These are phyloP conservation scores for Ciona savignyi DNA, from an alignment of 23 tunicate species.

Conservation along the genomic window DNA sequence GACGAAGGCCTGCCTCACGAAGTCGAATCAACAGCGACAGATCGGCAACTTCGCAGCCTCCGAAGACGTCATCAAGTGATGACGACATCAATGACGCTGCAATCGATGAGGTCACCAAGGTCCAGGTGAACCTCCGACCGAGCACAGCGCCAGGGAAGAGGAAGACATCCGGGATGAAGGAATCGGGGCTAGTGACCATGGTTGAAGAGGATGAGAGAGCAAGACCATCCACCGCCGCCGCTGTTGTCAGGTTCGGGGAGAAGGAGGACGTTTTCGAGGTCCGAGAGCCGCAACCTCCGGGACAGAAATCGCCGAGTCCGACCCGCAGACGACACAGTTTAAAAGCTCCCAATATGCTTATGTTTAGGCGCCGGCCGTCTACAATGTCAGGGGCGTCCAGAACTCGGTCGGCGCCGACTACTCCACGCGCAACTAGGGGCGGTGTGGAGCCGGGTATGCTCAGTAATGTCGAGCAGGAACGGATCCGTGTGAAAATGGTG, in stretches of 20 bases:
- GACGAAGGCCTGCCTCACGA: conserved; percentile 11
- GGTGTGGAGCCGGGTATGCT: conserved; percentile 26
- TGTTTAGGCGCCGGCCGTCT: conserved; percentile 27
- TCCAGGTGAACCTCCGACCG: conserved; percentile 60
- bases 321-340: conserved; percentile 20
- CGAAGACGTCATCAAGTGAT: conserved; percentile 9
- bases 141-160: conserved; percentile 65
- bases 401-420: neutral
- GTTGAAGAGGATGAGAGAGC: neutral
- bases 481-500: conserved; percentile 49
- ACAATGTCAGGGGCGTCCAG: neutral
- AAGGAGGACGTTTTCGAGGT: neutral
- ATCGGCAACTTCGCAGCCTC: conserved; percentile 1
- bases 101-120: conserved; percentile 35
- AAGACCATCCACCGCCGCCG: conserved; percentile 43
- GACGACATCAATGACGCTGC: conserved; percentile 19
- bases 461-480: conserved; percentile 70
- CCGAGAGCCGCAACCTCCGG: neutral
- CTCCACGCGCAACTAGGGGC: neutral
- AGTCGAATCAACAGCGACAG: conserved; percentile 18
- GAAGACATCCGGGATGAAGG: neutral
- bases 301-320: neutral
- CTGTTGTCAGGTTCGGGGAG: conserved; percentile 34
- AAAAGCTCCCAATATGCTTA: conserved; percentile 16
- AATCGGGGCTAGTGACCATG: conserved; percentile 5